A percentile compares a stretch with the other conserved stretches of the same genome.
phyloP scores from a whole-genome alignment of 1,140 invertebrate genomes.

The Bradynema listronoti region DNA sequence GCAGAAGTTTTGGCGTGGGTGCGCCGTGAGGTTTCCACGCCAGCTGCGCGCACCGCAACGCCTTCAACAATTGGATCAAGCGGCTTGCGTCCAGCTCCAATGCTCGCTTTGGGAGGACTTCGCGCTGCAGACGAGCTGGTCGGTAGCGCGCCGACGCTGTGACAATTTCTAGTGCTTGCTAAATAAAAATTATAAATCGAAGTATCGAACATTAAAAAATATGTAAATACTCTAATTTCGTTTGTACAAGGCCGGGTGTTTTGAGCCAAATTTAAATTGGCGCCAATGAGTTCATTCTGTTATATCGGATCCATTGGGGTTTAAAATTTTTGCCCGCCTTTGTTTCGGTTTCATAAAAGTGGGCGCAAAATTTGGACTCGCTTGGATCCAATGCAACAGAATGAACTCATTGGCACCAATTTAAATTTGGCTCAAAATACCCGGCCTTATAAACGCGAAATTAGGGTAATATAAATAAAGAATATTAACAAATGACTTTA shows the following conservation, averaged over 20 bases:
- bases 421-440: too few species aligned
- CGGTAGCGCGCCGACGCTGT: not conserved
- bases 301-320: not conserved
- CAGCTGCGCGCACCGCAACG: not conserved
- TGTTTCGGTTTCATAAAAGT: too few species aligned
- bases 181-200: not conserved
- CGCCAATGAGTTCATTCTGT: not conserved
- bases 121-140: not conserved
- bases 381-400: too few species aligned
- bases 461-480: not conserved
- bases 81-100: constrained; percentile 20
- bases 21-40: not conserved
- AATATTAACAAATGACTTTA: not conserved
- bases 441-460: too few species aligned
- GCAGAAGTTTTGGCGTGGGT: not conserved
- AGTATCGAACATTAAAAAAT: not conserved
- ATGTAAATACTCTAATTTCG: not conserved
- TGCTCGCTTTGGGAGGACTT: constrained; percentile 3
- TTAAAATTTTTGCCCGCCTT: too few species aligned
- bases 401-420: too few species aligned
- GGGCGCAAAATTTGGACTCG: too few species aligned
- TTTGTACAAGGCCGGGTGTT: not conserved
- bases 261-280: not conserved
- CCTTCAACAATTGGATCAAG: constrained; percentile 27
- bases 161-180: not conserved